Evolutionary conservation across 2,888 invertebrate species (phyloP).

Genomic region (Pollenia amentaria): DNA sequence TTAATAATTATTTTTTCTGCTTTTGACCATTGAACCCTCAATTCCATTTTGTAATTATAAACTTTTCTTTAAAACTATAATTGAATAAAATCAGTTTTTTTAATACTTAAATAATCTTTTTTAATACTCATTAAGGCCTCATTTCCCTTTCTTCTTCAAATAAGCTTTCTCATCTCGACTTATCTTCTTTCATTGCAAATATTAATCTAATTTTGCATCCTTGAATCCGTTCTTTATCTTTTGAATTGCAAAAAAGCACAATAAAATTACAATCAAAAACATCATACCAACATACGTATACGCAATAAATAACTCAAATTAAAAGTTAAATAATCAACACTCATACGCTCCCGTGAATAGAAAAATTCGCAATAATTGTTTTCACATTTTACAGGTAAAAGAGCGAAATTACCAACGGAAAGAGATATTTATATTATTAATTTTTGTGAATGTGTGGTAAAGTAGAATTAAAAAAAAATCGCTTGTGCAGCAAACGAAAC

Average conservation of each 20-base stretch:
- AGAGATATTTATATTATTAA: constrained; percentile 6
- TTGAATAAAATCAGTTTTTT: too few relatives aligned
- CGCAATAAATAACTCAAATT: constrained; percentile 27
- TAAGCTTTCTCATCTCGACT: too few relatives aligned
- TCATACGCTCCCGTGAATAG: neutral
- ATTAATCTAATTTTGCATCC: neutral
- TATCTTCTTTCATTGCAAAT: too few relatives aligned
- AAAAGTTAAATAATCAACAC: neutral
- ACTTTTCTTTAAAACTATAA: too few relatives aligned
- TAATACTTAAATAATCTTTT: too few relatives aligned
- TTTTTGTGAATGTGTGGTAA: neutral
- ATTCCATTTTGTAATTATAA: too few relatives aligned
- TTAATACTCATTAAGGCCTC: too few relatives aligned
- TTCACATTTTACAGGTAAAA: neutral
- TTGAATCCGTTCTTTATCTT: neutral
- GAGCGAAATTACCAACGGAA: neutral
- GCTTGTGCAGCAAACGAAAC: constrained; percentile 19
- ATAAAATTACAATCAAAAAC: neutral
- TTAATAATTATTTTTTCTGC: too few relatives aligned
- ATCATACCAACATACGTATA: neutral
- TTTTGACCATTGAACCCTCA: too few relatives aligned
- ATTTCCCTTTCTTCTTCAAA: too few relatives aligned
- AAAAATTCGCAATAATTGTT: neutral
- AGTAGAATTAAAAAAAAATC: neutral
- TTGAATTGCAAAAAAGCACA: neutral